These are phyloP conservation scores for Lypha dubia DNA, from an alignment of 2,888 invertebrate species.

Conservation along the genomic window DNA sequence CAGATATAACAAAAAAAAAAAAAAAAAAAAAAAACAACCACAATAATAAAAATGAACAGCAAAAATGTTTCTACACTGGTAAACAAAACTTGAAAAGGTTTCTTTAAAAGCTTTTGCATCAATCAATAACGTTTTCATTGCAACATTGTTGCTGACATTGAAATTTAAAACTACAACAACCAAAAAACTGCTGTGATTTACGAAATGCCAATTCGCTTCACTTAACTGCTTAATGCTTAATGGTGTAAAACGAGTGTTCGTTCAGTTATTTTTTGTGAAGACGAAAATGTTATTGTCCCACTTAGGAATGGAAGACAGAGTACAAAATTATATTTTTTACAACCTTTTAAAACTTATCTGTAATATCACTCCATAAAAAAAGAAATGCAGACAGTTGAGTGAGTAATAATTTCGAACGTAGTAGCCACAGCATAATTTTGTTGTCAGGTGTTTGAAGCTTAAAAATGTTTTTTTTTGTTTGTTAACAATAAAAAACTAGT, in stretches of 20 bases:
- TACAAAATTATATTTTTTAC: not conserved
- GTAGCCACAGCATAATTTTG: slow-evolving; percentile 33
- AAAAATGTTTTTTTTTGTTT: slow-evolving; percentile 8
- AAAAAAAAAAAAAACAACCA: not conserved
- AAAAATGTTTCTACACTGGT: slow-evolving; percentile 62
- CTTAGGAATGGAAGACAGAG: not conserved
- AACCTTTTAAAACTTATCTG: not conserved
- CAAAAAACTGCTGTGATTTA: not conserved
- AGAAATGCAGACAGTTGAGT: not conserved
- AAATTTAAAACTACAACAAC: slow-evolving; percentile 33
- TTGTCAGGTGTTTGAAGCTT: slow-evolving; percentile 51
- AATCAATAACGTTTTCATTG: slow-evolving; percentile 6
- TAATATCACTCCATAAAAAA: not conserved
- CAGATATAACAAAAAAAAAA: slow-evolving; percentile 50
- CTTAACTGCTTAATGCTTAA: slow-evolving; percentile 25
- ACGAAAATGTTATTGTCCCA: not conserved
- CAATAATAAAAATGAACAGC: slow-evolving; percentile 13
- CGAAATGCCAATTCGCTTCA: slow-evolving; percentile 23
- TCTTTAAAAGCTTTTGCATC: not conserved
- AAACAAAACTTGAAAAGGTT: slow-evolving; percentile 41
- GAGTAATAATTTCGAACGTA: not conserved
- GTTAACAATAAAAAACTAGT: slow-evolving; percentile 50
- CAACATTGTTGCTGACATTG: slow-evolving; percentile 50
- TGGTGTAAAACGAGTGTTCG: slow-evolving; percentile 2
- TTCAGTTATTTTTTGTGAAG: not conserved